Base-by-base conservation (phyloP, 2,888 invertebrate genomes). In the Agrotis puta region DNA sequence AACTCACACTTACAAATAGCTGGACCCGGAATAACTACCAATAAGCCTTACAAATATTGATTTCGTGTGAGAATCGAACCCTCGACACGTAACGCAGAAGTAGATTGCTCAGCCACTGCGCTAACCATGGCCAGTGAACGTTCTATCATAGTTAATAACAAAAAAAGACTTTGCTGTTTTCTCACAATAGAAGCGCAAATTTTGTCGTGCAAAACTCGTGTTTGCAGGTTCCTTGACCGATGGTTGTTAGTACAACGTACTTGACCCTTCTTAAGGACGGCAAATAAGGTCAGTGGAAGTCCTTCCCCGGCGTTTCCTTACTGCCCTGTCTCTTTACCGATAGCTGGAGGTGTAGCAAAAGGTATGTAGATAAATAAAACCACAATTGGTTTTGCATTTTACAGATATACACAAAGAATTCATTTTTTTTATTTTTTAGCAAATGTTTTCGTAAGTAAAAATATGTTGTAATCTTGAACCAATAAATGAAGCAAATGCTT, bases 211-310 rank as follows among this genome's bases (percentile, higher is more conserved):
- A 4, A 18, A 24, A 14, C 27, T 20, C 22, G 7, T 48, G 18
- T 43, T 27, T 14, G 22, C 5, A n/a, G 7, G 43, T 57, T 59
- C 51, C 24, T 24, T 51, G 68, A 33, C 27, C 53, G 47, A n/a
- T 1, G 16, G 27, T 13, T 39, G 24, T 24, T n/a, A 48, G 43
- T 20, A 53, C 62, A 57, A 14, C 22, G 59, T 47, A 45, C 78
- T 77, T 75, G 72, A 71, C 75, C 72, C 45, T 39, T 33, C 3
- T 22, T 20, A 72, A 64, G 48, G 64, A 59, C 58, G 58, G 24
- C 18, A 45, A 75, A 75, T 70, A 58, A 54, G 53, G 75, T 71
- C 78, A 75, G 16, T 50, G 33, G 47, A 71, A 71, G 43, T 75
- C 59, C 53, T 45, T 58, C n/a, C 11, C 18, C 22, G 47, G 22